A percentile compares a stretch with the other conserved stretches of the same genome.
phyloP scores from a whole-genome alignment of 2,888 invertebrate genomes.

The Parnassius apollo region DNA sequence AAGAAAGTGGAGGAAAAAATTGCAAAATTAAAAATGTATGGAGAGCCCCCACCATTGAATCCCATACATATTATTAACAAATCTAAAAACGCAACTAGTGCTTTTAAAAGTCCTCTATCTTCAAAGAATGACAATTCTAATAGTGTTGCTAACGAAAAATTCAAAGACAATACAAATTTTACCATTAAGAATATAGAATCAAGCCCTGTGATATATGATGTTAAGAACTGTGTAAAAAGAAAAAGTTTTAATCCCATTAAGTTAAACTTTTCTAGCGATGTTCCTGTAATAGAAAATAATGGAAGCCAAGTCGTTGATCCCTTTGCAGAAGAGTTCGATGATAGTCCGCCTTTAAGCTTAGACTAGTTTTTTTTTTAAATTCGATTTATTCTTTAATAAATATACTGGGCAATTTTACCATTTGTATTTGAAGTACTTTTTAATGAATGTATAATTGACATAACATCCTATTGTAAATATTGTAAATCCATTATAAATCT shows the following conservation, averaged over 20 bases:
- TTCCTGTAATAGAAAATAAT: constrained; percentile 35
- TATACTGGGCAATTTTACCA: too few species aligned
- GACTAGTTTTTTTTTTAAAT: constrained; percentile 40
- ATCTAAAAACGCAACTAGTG: constrained; percentile 55
- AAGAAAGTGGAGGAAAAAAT: constrained; percentile 64
- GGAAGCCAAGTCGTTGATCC: constrained; percentile 48
- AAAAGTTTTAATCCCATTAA: constrained; percentile 52
- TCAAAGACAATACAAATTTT: constrained; percentile 23
- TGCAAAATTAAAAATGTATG: constrained; percentile 75
- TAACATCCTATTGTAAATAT: not conserved
- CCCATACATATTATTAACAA: constrained; percentile 66
- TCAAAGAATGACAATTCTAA: constrained; percentile 33
- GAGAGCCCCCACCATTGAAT: constrained; percentile 79
- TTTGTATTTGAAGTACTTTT: too few species aligned
- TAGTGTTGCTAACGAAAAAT: constrained; percentile 41
- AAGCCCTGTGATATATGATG: constrained; percentile 51
- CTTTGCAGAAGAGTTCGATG: constrained; percentile 68
- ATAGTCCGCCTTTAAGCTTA: constrained; percentile 69
- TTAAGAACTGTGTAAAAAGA: constrained; percentile 49
- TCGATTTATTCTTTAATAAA: not conserved
- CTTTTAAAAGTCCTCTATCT: constrained; percentile 64
- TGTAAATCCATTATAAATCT: not conserved
- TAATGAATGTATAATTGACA: too few species aligned
- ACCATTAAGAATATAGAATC: constrained; percentile 15
- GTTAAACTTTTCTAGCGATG: constrained; percentile 48